phyloP scores from a whole-genome alignment of 2,113 vertebrate genomes.

The Rhea americana region DNA sequence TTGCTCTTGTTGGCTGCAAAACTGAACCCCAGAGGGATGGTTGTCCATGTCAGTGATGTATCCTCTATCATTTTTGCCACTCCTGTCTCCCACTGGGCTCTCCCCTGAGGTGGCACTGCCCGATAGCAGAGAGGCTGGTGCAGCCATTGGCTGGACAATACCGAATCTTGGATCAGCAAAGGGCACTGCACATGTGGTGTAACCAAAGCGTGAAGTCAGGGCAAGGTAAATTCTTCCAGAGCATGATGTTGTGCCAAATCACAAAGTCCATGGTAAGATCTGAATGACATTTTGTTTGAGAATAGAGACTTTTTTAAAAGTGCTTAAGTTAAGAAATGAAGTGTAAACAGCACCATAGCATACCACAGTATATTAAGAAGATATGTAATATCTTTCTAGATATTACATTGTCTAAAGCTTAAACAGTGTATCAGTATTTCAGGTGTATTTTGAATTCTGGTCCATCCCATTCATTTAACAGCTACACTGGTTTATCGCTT shows the following conservation, averaged over 20 bases:
- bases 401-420: background rate
- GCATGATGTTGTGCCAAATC: background rate
- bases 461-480: background rate
- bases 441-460: background rate
- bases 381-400: background rate
- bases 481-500: background rate
- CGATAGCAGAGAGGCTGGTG: accelerated
- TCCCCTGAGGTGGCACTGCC: background rate
- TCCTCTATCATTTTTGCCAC: background rate
- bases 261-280: background rate
- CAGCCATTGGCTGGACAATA: accelerated
- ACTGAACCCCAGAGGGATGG: background rate
- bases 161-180: background rate
- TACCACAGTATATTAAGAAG: background rate
- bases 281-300: background rate
- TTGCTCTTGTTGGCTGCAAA: background rate
- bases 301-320: background rate
- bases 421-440: background rate
- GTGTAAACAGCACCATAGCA: background rate
- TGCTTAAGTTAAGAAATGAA: background rate
- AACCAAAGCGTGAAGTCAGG: background rate
- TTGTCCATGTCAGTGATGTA: background rate
- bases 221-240: background rate
- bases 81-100: background rate
- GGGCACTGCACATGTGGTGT: accelerated